Evolutionary conservation across 2,888 invertebrate species (phyloP).

Genomic region (Unio pictorum): DNA sequence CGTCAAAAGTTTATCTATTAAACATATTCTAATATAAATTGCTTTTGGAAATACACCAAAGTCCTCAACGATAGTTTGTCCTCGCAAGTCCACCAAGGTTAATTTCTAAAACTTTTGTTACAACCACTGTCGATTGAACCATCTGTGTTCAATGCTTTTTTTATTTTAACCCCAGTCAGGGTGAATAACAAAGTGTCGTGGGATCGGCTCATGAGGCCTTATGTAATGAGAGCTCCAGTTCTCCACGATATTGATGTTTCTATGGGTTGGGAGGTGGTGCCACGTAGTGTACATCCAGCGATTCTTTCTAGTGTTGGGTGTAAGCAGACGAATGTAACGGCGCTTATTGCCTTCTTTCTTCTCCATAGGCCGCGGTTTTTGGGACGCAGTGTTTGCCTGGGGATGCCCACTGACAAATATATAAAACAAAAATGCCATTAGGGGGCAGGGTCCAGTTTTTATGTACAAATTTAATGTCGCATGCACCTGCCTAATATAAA

Average conservation of each 20-base stretch:
- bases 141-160: no score
- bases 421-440: neutral
- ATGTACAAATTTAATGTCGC: no score
- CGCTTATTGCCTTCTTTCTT: slow-evolving; percentile 27
- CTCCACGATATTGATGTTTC: slow-evolving; percentile 42
- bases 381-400: slow-evolving; percentile 10
- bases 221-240: slow-evolving; percentile 60
- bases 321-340: slow-evolving; percentile 52
- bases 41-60: no score
- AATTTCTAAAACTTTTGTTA: no score
- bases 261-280: slow-evolving; percentile 65
- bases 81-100: no score
- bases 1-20: no score
- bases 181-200: slow-evolving; percentile 64
- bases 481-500: no score
- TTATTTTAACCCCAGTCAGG: slow-evolving; percentile 63
- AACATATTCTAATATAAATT: no score
- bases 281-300: slow-evolving; percentile 67
- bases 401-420: slow-evolving; percentile 13
- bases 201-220: slow-evolving; percentile 47
- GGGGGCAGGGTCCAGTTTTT: no score
- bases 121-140: no score
- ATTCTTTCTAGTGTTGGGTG: slow-evolving; percentile 56
- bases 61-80: no score
- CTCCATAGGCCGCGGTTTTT: slow-evolving; percentile 11